Base-by-base conservation (phyloP, 2,888 invertebrate genomes). In the Pandemis heparana region DNA sequence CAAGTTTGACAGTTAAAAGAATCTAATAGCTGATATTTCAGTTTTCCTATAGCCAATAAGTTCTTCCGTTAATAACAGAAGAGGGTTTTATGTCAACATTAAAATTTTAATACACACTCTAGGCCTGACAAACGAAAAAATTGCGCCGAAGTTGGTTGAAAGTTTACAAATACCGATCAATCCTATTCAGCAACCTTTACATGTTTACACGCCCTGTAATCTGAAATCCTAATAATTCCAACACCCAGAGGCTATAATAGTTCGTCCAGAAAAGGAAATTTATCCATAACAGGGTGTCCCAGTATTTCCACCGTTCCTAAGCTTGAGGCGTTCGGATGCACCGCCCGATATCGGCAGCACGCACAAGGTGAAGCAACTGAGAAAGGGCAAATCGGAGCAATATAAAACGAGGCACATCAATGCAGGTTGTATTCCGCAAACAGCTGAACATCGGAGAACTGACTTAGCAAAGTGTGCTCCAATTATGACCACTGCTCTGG, bases 321-420 rank as follows among this genome's bases (percentile, higher is more conserved):
- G 65, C 69, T 61, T 23, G n/a, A 10, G 64, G 69, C 83, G 81
- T 82, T 80, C 84, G 87, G 89, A 89, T 89, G 80, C 85, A 81
- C 81, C 83, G 77, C 80, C 77, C 83, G 87, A 87, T 87, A 87
- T 83, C 84, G 81, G 78, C 85, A 83, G 82, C 87, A 89, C 89
- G 90, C 92, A 91, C 93, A 93, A 93, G 93, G 94, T 94, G 92
- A 93, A 80, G 92, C 91, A 92, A 92, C 87, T 86, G 91, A 89
- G 92, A 94, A 94, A 94, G 94, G 94, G 94, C 94, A 90, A 89
- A 87, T 80, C 91, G 87, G 90, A 89, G 85, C 89, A 90, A 92
- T 94, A 94, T 94, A 94, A 92, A 93, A 92, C 90, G 91, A 86
- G 84, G 90, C 89, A 89, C 90, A 93, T 93, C 93, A 87, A 90